Evolutionary conservation across 1,140 invertebrate species (phyloP), one percentile per base, ranked within the genome.

Genomic region (Zaprionus lachaisei): DNA sequence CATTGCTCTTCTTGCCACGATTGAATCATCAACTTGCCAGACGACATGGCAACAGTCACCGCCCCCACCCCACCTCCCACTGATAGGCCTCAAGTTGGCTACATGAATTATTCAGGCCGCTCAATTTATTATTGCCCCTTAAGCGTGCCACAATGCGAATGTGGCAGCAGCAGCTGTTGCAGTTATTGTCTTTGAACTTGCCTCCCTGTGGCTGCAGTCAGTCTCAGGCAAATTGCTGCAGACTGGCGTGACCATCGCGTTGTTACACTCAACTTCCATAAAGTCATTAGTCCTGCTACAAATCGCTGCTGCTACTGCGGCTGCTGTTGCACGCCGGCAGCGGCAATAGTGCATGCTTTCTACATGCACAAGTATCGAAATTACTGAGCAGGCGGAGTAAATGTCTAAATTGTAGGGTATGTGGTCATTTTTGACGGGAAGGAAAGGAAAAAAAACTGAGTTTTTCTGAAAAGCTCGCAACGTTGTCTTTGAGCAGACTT

Each of bases 11-110:
- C 11, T 22, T 4, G 20, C 2, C 34, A 41, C n/a, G 58, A 77
- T 77, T 74, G 75, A 73, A 77, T 73, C 71, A 77, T 73, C 71
- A 73, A 74, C 34, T 73, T 68, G 63, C 57, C 71, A 67, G 58
- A 67, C 71, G 26, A 38, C 54, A 72, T 26, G 70, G 38, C 69
- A 57, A 49, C 63, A 44, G 41, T 3, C n/a, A 2, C 6, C 7
- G 5, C 4, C 41, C n/a, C 3, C 41, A 2, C 41, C 41, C 2
- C 38, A 6, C 5, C 15, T n/a, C 38, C 5, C n/a, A 2, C 38
- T n/a, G 2, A 41, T 7, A n/a, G 15, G n/a, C 41, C 9, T n/a
- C 6, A n/a, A 47, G 5, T 47, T 4, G 14, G 12, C 47, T 9
- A 24, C 63, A 77, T 77, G 70, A 77, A 77, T 77, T 62, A 77